Evolutionary conservation across 2,888 invertebrate genomes (phyloP).

Genomic region (Megaustenia siamemsis): DNA sequence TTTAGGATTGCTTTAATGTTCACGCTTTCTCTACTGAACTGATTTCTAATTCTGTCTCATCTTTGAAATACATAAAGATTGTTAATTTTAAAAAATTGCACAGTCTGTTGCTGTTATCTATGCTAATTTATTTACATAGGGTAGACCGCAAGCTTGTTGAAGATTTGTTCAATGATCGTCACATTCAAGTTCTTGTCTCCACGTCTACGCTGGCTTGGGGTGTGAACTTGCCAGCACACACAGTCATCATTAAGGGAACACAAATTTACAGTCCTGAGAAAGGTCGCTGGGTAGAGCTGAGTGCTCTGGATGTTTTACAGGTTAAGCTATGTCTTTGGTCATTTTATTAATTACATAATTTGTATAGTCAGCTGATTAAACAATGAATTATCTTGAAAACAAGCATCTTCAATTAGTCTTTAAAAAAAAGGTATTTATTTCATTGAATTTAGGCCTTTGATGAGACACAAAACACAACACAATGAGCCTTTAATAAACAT

Average conservation of each 20-base stretch:
- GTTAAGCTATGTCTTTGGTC: conserved; percentile 66
- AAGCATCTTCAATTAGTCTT: too few relatives aligned
- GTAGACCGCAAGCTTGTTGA: conserved; percentile 98
- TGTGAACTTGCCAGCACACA: conserved; percentile 98
- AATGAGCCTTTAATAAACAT: too few relatives aligned
- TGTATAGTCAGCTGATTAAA: too few relatives aligned
- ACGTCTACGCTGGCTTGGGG: conserved; percentile 99
- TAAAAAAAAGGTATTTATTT: too few relatives aligned
- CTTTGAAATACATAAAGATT: too few relatives aligned
- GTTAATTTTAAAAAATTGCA: background rate
- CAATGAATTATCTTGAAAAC: too few relatives aligned
- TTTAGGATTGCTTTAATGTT: too few relatives aligned
- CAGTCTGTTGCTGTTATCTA: background rate
- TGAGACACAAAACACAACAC: too few relatives aligned
- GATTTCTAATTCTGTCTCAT: too few relatives aligned
- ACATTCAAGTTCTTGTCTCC: conserved; percentile 95
- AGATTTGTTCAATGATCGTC: conserved; percentile 98
- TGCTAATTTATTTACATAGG: conserved; percentile 77
- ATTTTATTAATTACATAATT: too few relatives aligned
- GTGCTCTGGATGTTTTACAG: conserved; percentile 97
- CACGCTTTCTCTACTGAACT: too few relatives aligned
- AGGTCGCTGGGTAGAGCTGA: conserved; percentile 98
- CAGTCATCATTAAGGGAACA: conserved; percentile 98
- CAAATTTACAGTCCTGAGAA: conserved; percentile 99
- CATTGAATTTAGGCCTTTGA: too few relatives aligned